A percentile compares a stretch with the other conserved stretches of the same genome.
Conservation (phyloP, 2,113 vertebrate species). For the Bostrychus sinensis region DNA sequence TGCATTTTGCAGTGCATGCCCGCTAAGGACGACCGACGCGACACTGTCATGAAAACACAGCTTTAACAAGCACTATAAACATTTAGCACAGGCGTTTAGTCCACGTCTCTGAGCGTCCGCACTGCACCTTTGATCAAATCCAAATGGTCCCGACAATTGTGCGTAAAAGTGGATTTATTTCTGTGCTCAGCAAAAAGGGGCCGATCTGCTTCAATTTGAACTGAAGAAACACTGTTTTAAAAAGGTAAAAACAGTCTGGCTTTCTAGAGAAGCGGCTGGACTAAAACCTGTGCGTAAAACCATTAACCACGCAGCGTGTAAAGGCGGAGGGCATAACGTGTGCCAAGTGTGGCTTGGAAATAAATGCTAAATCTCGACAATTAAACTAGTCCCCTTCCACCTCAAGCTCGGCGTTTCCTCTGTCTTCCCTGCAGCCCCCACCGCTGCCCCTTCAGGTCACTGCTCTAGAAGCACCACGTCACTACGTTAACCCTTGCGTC, state of each 20-base stretch:
- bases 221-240: conserved; percentile 20
- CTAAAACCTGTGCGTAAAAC: conserved; percentile 55
- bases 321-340: conserved; percentile 32
- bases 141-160: conserved; percentile 58
- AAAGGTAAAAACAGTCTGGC: conserved; percentile 46
- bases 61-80: conserved; percentile 54
- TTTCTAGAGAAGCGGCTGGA: conserved; percentile 50
- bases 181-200: conserved; percentile 7
- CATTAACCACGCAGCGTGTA: conserved; percentile 39
- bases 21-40: conserved; percentile 7
- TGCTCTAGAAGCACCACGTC: conserved; percentile 76
- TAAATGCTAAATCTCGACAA: conserved; percentile 19
- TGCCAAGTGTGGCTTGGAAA: conserved; percentile 36
- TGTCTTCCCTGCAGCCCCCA: conserved; percentile 56
- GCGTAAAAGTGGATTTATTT: conserved; percentile 57
- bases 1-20: conserved; percentile 8
- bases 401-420: conserved; percentile 53
- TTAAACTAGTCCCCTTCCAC: conserved; percentile 26
- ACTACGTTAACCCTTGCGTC: conserved; percentile 76
- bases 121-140: conserved; percentile 59
- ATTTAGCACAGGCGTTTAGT: conserved; percentile 62
- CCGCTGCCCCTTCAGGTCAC: conserved; percentile 73
- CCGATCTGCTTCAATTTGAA: conserved; percentile 6
- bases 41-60: conserved; percentile 38
- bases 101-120: no score